phyloP scores from a whole-genome alignment of 23 tunicate genomes.

The Botrylloides violaceus region DNA sequence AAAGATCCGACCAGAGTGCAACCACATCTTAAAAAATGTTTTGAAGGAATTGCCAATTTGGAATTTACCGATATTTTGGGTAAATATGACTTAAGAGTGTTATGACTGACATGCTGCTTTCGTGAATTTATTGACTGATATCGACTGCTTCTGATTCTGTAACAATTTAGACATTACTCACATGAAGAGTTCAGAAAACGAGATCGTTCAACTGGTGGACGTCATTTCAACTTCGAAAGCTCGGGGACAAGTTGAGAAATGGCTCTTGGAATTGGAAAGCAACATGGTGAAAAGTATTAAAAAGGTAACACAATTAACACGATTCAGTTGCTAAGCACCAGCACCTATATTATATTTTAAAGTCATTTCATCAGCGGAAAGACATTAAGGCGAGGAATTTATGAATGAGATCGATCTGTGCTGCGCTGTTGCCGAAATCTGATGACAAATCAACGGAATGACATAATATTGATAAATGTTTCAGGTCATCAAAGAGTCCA shows the following conservation, averaged over 20 bases:
- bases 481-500: constrained; percentile 75
- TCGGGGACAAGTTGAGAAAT: constrained; percentile 98
- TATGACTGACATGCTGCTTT: background rate
- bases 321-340: too few species aligned
- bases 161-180: constrained; percentile 82
- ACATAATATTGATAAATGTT: too few species aligned
- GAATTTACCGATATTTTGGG: constrained; percentile 94
- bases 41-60: constrained; percentile 97
- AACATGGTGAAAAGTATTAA: constrained; percentile 88
- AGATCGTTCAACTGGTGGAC: constrained; percentile 72
- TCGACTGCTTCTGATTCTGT: background rate
- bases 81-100: constrained; percentile 5
- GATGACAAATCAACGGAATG: too few species aligned
- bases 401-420: too few species aligned
- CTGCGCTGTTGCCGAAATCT: background rate
- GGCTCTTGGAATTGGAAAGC: constrained; percentile 87
- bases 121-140: background rate
- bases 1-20: constrained; percentile 99
- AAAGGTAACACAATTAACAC: constrained; percentile 59
- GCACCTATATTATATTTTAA: too few species aligned
- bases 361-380: too few species aligned
- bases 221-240: constrained; percentile 94
- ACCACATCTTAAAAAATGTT: constrained; percentile 96
- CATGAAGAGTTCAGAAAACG: constrained; percentile 91
- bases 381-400: too few species aligned